Evolutionary conservation across 2,888 invertebrate species (phyloP), one percentile per base, ranked within the genome.

Genomic region (Crematogaster levior): DNA sequence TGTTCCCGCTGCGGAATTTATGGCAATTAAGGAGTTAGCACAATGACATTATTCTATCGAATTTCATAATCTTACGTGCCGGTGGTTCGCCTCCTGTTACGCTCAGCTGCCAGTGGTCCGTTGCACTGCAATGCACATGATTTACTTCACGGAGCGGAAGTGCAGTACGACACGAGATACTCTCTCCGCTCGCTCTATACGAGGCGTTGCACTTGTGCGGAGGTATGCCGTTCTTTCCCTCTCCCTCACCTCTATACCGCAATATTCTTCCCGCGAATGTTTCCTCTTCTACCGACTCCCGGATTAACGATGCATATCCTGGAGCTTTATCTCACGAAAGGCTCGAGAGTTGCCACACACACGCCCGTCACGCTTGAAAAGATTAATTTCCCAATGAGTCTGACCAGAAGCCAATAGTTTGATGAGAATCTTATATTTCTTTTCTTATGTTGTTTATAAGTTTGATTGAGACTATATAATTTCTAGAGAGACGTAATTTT

Each of bases 71-170:
- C 63, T 40, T 60, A 27, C 68, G 74, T 65, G 58, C 75, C 83
- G 46, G 48, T 43, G 72, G 68, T 63, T 87, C 73, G 81, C 53
- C 66, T 66, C 58, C 65, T 66, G 83, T 74, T 79, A 81, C 83
- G 75, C 77, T 72, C 81, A 60, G 37, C 66, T 70, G 80, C 73
- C 80, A 63, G 70, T 68, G 74, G 80, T 84, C 84, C 68, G 61
- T 82, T 79, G 84, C 84, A 80, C 53, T 53, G 79, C 80, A 77
- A 70, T 86, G 85, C 85, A 85, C 83, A 63, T 81, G 85, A 86
- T 84, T 84, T 85, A 82, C 84, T 68, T 43, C 70, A 48, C 70
- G 27, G 72, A 85, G 82, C 86, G 88, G 88, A 88, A 88, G 82
- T 82, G 79, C 79, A 61, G 51, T 56, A 63, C 61, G 68, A 82